phyloP scores from a whole-genome alignment of 2,113 vertebrate species.

The Galemys pyrenaicus region DNA sequence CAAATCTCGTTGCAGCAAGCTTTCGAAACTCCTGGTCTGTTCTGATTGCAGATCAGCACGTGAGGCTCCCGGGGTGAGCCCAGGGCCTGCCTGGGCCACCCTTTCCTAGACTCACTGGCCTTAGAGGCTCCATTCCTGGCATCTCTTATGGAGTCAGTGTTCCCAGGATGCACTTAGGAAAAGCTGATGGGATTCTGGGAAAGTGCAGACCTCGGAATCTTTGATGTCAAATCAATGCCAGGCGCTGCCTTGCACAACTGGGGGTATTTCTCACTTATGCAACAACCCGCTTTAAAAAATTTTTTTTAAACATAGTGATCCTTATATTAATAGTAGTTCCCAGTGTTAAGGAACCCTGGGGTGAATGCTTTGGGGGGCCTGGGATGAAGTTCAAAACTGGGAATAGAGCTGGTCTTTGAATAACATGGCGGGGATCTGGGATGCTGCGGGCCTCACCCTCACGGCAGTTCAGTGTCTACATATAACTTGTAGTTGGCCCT shows the following conservation, averaged over 20 bases:
- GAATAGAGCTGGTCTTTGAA: background rate
- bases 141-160: background rate
- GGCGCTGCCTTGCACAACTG: background rate
- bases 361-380: background rate
- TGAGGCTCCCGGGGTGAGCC: fast-evolving
- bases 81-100: fast-evolving
- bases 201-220: background rate
- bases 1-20: background rate
- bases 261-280: background rate
- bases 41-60: background rate
- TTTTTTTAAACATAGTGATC: background rate
- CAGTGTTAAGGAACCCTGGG: background rate
- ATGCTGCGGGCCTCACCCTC: no score
- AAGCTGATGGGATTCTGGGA: fast-evolving
- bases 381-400: background rate
- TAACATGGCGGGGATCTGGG: no score
- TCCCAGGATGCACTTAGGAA: background rate
- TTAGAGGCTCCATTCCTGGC: background rate
- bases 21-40: background rate
- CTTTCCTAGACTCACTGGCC: background rate
- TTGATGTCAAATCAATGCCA: background rate
- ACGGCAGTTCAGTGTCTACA: no score
- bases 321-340: background rate
- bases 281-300: background rate
- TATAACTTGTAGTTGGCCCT: no score